Evolutionary conservation across 2,113 vertebrate genomes (phyloP).

Genomic region (Balaeniceps rex): DNA sequence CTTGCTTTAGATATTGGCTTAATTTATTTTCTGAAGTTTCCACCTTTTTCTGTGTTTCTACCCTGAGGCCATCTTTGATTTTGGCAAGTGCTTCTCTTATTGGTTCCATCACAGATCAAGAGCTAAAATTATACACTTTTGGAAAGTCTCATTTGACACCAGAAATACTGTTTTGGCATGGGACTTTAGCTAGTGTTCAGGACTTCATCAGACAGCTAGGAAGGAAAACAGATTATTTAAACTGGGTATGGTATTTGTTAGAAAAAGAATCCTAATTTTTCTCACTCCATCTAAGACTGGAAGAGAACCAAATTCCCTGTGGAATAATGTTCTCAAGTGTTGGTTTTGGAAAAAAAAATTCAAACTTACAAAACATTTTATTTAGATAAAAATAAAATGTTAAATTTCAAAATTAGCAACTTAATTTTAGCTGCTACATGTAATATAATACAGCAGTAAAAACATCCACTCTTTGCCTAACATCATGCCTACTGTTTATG

Average conservation of each 20-base stretch:
- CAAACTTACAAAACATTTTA: background rate
- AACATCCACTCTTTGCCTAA: background rate
- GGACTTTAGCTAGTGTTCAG: background rate
- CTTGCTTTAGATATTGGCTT: background rate
- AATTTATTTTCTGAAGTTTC: background rate
- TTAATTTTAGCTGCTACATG: background rate
- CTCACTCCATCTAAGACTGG: background rate
- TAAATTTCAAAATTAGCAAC: background rate
- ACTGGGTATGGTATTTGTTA: background rate
- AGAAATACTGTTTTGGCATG: background rate
- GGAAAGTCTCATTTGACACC: background rate
- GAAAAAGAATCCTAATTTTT: background rate
- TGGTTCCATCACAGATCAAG: background rate
- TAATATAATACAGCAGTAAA: background rate
- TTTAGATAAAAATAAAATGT: background rate
- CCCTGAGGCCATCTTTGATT: background rate
- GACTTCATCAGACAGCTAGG: background rate
- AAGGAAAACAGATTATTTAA: background rate
- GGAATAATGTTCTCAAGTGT: background rate
- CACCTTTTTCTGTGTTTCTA: background rate
- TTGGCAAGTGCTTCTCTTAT: background rate
- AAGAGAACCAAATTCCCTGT: background rate
- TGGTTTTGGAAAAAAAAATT: background rate
- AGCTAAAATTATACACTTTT: background rate
- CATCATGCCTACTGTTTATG: background rate